Percentiles rank a stretch among this genome's conserved stretches.
Conservation (phyloP, 2,888 invertebrate species). For the Cabera pusaria region DNA sequence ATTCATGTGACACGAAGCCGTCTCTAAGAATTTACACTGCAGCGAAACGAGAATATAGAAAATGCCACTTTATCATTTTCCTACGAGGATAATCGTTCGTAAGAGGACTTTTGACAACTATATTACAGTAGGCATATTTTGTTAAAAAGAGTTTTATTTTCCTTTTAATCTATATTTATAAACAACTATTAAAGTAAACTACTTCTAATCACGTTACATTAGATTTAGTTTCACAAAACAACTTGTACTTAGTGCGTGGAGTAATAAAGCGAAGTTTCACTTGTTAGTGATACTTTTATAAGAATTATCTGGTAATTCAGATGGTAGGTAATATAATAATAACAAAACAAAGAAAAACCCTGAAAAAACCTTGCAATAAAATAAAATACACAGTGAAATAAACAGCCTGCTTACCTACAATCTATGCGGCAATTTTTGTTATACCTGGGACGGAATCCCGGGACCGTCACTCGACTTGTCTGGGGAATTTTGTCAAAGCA, state of each 20-base stretch:
- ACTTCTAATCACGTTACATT: no score
- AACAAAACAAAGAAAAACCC: background rate
- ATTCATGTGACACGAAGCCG: constrained; percentile 71
- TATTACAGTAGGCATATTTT: constrained; percentile 12
- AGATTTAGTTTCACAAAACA: no score
- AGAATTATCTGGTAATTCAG: no score
- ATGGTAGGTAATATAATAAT: no score
- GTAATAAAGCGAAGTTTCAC: no score
- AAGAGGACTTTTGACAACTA: constrained; percentile 15
- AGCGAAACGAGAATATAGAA: constrained; percentile 49
- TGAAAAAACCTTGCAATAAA: constrained; percentile 5
- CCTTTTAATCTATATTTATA: no score
- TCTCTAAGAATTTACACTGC: constrained; percentile 66
- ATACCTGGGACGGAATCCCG: constrained; percentile 33
- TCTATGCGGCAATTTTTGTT: constrained; percentile 27
- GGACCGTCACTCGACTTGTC: constrained; percentile 28
- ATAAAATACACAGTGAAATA: constrained; percentile 22
- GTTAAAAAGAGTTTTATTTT: no score
- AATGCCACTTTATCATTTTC: constrained; percentile 39
- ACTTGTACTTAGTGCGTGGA: no score
- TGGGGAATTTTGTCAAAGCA: constrained; percentile 71
- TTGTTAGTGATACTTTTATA: no score
- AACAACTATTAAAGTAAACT: no score
- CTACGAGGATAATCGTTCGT: constrained; percentile 30
- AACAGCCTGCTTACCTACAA: constrained; percentile 25